Evolutionary conservation across 2,888 invertebrate species (phyloP).

Genomic region (Lycaena phlaeas): DNA sequence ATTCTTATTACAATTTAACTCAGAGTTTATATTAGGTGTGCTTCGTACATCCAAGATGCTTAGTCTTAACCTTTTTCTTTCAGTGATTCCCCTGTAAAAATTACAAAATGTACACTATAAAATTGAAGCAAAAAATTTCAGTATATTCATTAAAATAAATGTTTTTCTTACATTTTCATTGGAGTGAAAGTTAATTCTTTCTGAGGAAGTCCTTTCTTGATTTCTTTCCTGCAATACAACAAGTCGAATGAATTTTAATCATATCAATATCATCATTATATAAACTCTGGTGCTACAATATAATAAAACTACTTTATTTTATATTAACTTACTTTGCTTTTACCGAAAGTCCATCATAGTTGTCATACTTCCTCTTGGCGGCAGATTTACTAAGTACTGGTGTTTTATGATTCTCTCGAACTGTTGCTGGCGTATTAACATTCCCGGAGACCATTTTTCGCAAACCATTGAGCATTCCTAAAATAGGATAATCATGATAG

Average conservation of each 20-base stretch:
- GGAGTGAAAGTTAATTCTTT: constrained; percentile 74
- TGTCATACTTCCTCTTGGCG: constrained; percentile 78
- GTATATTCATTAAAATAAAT: neutral
- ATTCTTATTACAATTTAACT: constrained; percentile 46
- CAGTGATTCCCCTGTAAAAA: constrained; percentile 48
- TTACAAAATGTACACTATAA: neutral
- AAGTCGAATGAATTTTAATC: neutral
- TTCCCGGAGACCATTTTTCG: constrained; percentile 83
- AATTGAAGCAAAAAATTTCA: neutral
- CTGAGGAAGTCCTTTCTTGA: constrained; percentile 74
- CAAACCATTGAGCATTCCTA: constrained; percentile 84
- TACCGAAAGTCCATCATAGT: constrained; percentile 70
- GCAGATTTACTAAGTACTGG: constrained; percentile 75
- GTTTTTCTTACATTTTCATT: constrained; percentile 72
- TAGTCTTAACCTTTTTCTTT: constrained; percentile 59
- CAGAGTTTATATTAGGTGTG: constrained; percentile 50
- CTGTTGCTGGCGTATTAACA: constrained; percentile 66
- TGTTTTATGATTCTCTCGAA: constrained; percentile 56
- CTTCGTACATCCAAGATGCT: constrained; percentile 59
- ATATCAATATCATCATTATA: too few species aligned
- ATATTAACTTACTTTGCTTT: constrained; percentile 79
- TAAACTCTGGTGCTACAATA: too few species aligned
- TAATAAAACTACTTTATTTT: too few species aligned
- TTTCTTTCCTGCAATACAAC: constrained; percentile 70
- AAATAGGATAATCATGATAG: constrained; percentile 14